These are phyloP conservation scores for Conus betulinus DNA, from an alignment of 1,140 invertebrate species.

Conservation along the genomic window DNA sequence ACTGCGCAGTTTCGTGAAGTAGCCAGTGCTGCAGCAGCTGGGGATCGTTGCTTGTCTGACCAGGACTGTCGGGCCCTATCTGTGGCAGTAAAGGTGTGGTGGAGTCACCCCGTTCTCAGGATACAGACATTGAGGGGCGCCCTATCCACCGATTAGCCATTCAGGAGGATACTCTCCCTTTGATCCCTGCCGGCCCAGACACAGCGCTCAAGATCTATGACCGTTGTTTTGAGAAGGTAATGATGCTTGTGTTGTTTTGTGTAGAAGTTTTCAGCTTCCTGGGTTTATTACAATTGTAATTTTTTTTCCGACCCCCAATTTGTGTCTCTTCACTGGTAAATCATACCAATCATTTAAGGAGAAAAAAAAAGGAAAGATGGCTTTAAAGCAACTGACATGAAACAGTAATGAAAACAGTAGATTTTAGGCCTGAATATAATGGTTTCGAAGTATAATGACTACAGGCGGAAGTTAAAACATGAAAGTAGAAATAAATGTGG, in stretches of 20 bases:
- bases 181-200: background rate
- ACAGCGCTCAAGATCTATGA: slow-evolving; percentile 12
- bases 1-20: background rate
- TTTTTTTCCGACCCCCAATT: too few species aligned
- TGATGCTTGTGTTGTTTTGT: background rate
- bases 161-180: background rate
- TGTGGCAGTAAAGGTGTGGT: background rate
- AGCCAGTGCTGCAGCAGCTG: background rate
- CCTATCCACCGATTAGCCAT: background rate
- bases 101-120: background rate
- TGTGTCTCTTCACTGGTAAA: too few species aligned
- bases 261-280: background rate
- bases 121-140: slow-evolving; percentile 4
- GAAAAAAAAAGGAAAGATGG: too few species aligned
- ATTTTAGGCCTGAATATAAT: too few species aligned
- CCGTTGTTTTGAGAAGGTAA: background rate
- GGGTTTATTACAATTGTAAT: too few species aligned
- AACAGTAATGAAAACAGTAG: too few species aligned
- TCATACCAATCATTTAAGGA: too few species aligned
- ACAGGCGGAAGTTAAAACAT: too few species aligned
- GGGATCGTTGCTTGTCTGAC: background rate
- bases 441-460: too few species aligned
- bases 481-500: too few species aligned
- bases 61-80: background rate
- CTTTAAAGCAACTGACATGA: too few species aligned